These are phyloP conservation scores for Cepaea hortensis DNA, from an alignment of 2,888 invertebrate genomes.

Conservation along the genomic window DNA sequence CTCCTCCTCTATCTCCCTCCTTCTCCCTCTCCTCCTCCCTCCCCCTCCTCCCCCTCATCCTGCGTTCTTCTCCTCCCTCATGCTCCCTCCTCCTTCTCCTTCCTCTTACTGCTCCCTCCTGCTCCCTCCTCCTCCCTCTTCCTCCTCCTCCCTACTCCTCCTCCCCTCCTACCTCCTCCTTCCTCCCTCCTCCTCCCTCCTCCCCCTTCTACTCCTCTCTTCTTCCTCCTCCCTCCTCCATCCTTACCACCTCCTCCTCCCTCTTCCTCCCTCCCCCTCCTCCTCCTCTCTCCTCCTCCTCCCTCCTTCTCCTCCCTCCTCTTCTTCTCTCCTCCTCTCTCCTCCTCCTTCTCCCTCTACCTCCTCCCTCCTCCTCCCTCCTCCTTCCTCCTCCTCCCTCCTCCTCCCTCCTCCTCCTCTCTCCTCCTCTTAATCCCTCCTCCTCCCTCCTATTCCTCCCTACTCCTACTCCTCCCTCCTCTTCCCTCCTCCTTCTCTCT, in stretches of 20 bases:
- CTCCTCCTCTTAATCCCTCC: too few species aligned
- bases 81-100: too few species aligned
- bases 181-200: background rate
- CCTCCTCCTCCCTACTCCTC: too few species aligned
- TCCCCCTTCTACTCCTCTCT: background rate
- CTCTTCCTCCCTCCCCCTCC: background rate
- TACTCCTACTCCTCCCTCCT: background rate
- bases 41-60: background rate
- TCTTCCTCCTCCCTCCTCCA: background rate
- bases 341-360: background rate
- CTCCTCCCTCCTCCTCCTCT: background rate
- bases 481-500: background rate
- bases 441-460: too few species aligned
- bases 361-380: background rate
- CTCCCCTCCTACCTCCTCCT: too few species aligned
- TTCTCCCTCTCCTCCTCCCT: background rate
- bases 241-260: background rate
- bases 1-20: background rate
- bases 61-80: too few species aligned
- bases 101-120: too few species aligned
- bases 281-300: background rate
- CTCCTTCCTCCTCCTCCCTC: background rate
- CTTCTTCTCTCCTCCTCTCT: background rate
- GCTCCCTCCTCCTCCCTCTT: too few species aligned
- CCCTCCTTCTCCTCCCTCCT: background rate